Evolutionary conservation across 2,888 invertebrate genomes (phyloP), one percentile per base, ranked within the genome.

Genomic region (Azorinus chamasolen): DNA sequence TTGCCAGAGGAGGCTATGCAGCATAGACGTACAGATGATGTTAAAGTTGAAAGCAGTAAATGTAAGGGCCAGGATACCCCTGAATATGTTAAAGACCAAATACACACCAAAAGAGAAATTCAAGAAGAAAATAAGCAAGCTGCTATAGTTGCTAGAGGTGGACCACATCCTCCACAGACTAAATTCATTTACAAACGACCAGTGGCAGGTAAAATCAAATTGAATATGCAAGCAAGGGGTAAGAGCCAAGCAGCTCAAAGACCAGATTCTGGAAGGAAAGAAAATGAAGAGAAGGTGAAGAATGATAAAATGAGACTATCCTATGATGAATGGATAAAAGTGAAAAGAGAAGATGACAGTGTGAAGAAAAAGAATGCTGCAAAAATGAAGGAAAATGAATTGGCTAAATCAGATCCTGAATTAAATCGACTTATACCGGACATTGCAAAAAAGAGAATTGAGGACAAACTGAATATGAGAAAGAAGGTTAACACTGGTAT

Each of bases 141-240:
- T 4, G 73, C 77, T 43, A 32, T 54, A 41, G 74, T 69, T 39
- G 41, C 48, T 43, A 63, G 58, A 20, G 55, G 39, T 22, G 79
- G 69, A 20, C 83, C 80, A 2, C 83, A 84, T 63, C 86, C 86
- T 6, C 84, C 87, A 25, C 83, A 84, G 20, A 85, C 88, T 4
- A 89, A 88, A 46, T 88, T 89, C 73, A 89, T 90, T 6, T 90
- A 90, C 64, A 88, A 86, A 66, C 63, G 90, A 20, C 89, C 90
- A 6, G 87, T 89, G 14, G 85, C 88, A 25, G 90, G 90, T 8
- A 83, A 83, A 50, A 86, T 88, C 53, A 83, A 86, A 46, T 77
- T 90, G 14, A 80, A 70, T 46, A 79, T 87, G 73, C 63, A 81
- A 59, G 84, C 66, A 27, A 73, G 65, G 77, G 81, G 83, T 43